A percentile compares a stretch with the other conserved stretches of the same genome.
Evolutionary conservation across 2,888 invertebrate species (phyloP).

Genomic region (Timema cristinae): DNA sequence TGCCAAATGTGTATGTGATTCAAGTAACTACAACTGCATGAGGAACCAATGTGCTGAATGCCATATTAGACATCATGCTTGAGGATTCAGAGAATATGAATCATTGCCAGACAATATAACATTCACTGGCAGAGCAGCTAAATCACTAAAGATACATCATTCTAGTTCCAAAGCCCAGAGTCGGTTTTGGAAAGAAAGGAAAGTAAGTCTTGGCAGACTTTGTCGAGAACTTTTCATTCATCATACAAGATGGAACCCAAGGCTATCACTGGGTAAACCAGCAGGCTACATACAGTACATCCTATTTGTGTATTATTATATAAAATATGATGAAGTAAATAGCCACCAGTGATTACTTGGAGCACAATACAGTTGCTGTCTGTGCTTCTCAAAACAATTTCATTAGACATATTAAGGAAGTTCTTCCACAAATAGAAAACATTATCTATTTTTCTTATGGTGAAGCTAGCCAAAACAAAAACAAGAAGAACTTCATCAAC

Average conservation of each 20-base stretch:
- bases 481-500: conserved; percentile 8
- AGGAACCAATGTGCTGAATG: neutral
- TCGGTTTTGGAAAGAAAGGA: neutral
- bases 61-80: neutral
- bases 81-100: neutral
- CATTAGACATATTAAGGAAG: neutral
- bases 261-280: conserved; percentile 7
- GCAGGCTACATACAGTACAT: neutral
- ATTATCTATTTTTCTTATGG: neutral
- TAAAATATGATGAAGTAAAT: neutral
- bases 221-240: neutral
- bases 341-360: conserved; percentile 7
- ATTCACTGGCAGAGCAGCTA: neutral
- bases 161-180: neutral
- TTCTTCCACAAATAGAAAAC: neutral
- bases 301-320: neutral
- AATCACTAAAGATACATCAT: neutral
- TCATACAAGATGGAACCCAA: neutral
- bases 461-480: neutral
- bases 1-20: conserved; percentile 7
- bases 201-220: conserved; percentile 5
- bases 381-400: neutral
- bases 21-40: conserved; percentile 5
- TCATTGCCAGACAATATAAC: conserved; percentile 2
- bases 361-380: conserved; percentile 1